A percentile compares a stretch with the other conserved stretches of the same genome.
Evolutionary conservation across 2,113 vertebrate species (phyloP).

Genomic region (Grus americana): DNA sequence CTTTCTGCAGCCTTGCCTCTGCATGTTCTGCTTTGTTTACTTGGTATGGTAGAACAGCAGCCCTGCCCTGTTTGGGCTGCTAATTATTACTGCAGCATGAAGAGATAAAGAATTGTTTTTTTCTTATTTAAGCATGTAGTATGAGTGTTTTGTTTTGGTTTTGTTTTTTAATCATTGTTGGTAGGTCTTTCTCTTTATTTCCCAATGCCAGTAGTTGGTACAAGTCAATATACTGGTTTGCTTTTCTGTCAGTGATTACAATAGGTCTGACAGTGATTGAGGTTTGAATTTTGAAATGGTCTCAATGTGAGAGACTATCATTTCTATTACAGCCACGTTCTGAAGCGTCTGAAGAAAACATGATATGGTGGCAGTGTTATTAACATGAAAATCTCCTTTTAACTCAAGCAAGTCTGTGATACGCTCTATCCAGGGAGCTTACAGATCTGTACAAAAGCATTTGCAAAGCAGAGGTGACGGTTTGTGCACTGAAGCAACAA

Average conservation of each 20-base stretch:
- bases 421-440: neutral
- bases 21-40: neutral
- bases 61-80: neutral
- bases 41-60: neutral
- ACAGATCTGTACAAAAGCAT: neutral
- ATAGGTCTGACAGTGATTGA: neutral
- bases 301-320: neutral
- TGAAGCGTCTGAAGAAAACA: constrained; percentile 37
- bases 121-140: neutral
- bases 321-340: constrained; percentile 41
- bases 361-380: neutral
- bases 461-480: neutral
- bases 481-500: constrained; percentile 43
- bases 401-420: constrained; percentile 7
- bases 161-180: neutral
- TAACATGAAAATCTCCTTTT: constrained; percentile 31
- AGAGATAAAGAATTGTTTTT: neutral
- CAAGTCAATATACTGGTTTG: neutral
- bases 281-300: neutral
- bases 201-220: neutral
- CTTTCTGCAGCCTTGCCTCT: neutral
- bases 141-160: neutral
- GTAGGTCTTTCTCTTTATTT: neutral
- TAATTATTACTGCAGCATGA: neutral
- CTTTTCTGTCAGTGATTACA: neutral